Evolutionary conservation across 2,888 invertebrate genomes (phyloP).

Genomic region (Abscondita cerata): DNA sequence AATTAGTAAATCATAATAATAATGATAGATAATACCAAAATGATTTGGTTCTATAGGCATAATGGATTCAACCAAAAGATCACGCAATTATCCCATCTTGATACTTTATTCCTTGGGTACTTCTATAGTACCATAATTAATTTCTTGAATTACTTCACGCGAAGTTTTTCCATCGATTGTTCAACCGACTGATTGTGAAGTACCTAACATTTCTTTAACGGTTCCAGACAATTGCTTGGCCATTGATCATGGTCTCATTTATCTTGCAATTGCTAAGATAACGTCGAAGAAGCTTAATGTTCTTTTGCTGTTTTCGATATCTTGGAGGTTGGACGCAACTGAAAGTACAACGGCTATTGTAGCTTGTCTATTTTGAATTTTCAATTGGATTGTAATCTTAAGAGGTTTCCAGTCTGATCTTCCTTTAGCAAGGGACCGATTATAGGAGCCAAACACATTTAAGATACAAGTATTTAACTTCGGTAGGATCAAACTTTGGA

Average conservation of each 20-base stretch:
- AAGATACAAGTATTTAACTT: constrained; percentile 95
- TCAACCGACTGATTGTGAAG: constrained; percentile 89
- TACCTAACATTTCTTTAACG: constrained; percentile 93
- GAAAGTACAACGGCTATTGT: constrained; percentile 97
- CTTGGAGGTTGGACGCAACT: constrained; percentile 99
- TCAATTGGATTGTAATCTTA: constrained; percentile 97
- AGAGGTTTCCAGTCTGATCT: constrained; percentile 99
- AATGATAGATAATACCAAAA: too few species aligned
- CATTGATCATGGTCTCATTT: constrained; percentile 96
- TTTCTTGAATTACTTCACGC: constrained; percentile 92
- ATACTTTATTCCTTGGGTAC: constrained; percentile 79
- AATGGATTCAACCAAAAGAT: too few species aligned
- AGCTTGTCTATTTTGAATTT: constrained; percentile 97
- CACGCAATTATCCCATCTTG: too few species aligned
- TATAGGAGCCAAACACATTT: constrained; percentile 98
- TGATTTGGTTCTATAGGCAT: too few species aligned
- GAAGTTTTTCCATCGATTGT: constrained; percentile 90
- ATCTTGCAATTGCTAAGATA: constrained; percentile 86
- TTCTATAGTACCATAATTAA: constrained; percentile 84
- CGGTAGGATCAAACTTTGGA: constrained; percentile 98
- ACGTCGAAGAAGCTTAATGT: constrained; percentile 95
- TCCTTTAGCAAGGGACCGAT: constrained; percentile 98
- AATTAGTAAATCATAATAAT: too few species aligned
- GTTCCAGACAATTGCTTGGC: constrained; percentile 90
- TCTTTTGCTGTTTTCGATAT: constrained; percentile 98